These are phyloP conservation scores for Aleiodes testaceus DNA, from an alignment of 2,888 invertebrate species.

Conservation along the genomic window DNA sequence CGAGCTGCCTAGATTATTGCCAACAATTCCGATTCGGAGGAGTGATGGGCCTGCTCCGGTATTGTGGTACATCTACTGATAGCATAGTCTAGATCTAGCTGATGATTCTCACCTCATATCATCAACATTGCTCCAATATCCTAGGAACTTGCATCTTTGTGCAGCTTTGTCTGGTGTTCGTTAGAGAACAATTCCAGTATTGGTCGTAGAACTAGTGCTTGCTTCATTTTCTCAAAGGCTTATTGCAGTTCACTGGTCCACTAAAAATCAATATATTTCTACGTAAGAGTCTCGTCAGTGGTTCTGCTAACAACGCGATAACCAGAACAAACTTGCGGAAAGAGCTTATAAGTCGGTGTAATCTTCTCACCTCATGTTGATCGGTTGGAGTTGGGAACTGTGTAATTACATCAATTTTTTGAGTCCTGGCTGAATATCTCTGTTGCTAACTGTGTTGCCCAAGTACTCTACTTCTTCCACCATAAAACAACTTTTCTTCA, in stretches of 20 bases:
- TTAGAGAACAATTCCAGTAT: conserved; percentile 15
- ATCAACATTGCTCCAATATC: conserved; percentile 46
- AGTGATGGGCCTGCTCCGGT: conserved; percentile 47
- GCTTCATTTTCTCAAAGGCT: neutral
- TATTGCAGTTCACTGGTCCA: neutral
- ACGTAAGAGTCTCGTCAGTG: no score
- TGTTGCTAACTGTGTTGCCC: no score
- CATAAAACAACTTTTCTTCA: no score
- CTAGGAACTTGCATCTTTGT: conserved; percentile 46
- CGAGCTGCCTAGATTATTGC: conserved; percentile 50
- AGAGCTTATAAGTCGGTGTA: no score
- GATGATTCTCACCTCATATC: conserved; percentile 25
- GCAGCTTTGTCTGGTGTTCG: conserved; percentile 39
- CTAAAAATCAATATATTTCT: no score
- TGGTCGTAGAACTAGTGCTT: neutral
- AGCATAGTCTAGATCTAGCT: conserved; percentile 31
- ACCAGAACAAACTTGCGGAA: no score
- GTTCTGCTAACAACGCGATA: no score
- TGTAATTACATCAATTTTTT: no score
- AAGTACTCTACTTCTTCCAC: no score
- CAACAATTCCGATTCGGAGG: conserved; percentile 55
- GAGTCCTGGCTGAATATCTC: no score
- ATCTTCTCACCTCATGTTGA: no score
- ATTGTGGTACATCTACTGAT: conserved; percentile 56
- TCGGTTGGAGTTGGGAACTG: no score